These are phyloP conservation scores for Pogonus chalceus DNA, from an alignment of 1,140 invertebrate species.

Conservation along the genomic window DNA sequence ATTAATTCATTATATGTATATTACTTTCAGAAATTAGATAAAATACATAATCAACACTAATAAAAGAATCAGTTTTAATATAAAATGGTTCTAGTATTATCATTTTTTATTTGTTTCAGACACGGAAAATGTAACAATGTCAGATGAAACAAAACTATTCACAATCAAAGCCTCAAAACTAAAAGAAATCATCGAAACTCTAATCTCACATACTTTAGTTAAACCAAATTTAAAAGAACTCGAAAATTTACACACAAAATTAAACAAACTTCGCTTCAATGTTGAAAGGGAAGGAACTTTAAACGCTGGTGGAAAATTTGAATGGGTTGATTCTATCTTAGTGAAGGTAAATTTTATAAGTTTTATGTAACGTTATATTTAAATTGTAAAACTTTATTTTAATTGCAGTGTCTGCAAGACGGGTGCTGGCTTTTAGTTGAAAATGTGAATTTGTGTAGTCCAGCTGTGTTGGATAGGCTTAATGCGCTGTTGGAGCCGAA, in stretches of 20 bases:
- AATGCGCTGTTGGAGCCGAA: conserved; percentile 91
- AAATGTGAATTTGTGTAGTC: conserved; percentile 94
- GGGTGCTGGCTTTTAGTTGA: conserved; percentile 91
- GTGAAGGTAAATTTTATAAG: conserved; percentile 53
- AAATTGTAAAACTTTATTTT: conserved; percentile 24
- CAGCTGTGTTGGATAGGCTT: conserved; percentile 91
- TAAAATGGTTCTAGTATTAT: conserved; percentile 10
- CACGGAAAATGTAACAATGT: conserved; percentile 33
- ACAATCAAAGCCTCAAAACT: conserved; percentile 38
- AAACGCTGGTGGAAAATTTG: conserved; percentile 80
- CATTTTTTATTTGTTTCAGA: conserved; percentile 18
- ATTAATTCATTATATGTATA: no score
- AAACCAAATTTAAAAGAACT: conserved; percentile 30
- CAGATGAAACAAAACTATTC: conserved; percentile 43
- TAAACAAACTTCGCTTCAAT: conserved; percentile 17
- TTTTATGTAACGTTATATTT: conserved; percentile 9
- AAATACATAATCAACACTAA: no score
- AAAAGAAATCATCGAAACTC: conserved; percentile 33
- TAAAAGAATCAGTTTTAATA: not conserved
- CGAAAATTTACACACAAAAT: conserved; percentile 20
- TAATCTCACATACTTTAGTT: conserved; percentile 12
- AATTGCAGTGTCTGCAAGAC: conserved; percentile 57
- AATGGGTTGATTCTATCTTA: conserved; percentile 94
- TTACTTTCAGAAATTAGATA: no score
- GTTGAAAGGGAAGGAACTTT: conserved; percentile 47